Conservation (phyloP, 2,113 vertebrate genomes). For the Gorsachius goisagi region DNA sequence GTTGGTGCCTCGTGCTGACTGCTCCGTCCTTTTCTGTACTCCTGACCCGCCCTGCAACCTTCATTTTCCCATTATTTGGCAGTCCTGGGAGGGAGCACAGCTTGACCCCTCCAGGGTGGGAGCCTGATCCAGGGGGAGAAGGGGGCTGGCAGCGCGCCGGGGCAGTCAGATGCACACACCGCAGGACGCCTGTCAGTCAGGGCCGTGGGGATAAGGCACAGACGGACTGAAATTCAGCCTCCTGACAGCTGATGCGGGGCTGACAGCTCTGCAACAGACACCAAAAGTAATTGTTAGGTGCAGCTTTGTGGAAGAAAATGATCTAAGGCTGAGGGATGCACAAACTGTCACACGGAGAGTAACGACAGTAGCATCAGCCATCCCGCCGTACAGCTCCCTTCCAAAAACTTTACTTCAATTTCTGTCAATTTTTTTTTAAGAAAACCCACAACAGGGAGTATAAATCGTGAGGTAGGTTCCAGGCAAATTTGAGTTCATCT, state of each 20-base stretch:
- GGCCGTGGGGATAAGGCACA: background rate
- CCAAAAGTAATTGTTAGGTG: constrained; percentile 49
- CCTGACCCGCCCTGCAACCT: background rate
- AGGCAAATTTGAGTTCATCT: constrained; percentile 3
- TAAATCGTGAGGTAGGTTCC: background rate
- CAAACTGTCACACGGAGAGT: background rate
- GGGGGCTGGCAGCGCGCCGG: background rate
- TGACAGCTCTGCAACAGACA: constrained; percentile 46
- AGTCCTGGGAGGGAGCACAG: background rate
- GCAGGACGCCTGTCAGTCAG: constrained; percentile 15
- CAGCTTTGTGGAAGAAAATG: constrained; percentile 27
- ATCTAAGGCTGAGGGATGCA: background rate
- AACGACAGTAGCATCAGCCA: background rate
- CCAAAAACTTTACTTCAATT: background rate
- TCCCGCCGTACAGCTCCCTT: background rate
- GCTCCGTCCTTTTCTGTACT: background rate
- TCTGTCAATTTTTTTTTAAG: background rate
- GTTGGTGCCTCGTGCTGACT: background rate
- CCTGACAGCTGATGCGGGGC: constrained; percentile 12
- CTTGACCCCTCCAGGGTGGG: background rate
- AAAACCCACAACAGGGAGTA: background rate
- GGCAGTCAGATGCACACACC: background rate
- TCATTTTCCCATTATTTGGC: background rate
- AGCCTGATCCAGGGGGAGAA: background rate
- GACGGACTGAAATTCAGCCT: constrained; percentile 32